A percentile compares a stretch with the other conserved stretches of the same genome.
These are phyloP conservation scores for Ferrisia virgata DNA, from an alignment of 2,888 invertebrate genomes.

Conservation along the genomic window DNA sequence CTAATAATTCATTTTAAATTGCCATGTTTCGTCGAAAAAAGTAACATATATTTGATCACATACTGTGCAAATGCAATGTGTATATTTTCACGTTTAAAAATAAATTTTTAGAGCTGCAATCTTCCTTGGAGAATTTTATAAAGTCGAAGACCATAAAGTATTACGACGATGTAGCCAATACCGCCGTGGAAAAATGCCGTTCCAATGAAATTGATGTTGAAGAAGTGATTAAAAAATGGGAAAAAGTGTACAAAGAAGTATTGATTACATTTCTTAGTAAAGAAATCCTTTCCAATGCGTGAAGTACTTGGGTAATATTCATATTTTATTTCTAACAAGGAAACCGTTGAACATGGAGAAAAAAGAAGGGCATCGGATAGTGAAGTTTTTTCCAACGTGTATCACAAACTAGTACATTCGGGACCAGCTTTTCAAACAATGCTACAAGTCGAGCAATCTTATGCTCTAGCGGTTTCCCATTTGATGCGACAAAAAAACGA, in stretches of 20 bases:
- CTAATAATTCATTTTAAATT: constrained; percentile 66
- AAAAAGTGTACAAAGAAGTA: constrained; percentile 69
- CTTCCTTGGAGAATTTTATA: constrained; percentile 64
- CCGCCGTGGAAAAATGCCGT: constrained; percentile 61
- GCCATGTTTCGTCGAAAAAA: constrained; percentile 66
- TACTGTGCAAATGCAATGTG: not conserved
- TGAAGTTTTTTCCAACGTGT: constrained; percentile 80
- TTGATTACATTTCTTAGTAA: constrained; percentile 44
- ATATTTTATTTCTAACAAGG: constrained; percentile 54
- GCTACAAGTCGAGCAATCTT: constrained; percentile 81
- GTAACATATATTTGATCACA: constrained; percentile 53
- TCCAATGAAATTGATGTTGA: constrained; percentile 68
- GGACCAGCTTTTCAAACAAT: constrained; percentile 78
- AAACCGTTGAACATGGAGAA: constrained; percentile 80
- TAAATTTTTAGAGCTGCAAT: constrained; percentile 58
- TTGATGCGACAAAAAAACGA: constrained; percentile 70
- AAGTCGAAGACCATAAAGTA: constrained; percentile 64
- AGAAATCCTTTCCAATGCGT: not conserved
- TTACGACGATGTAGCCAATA: constrained; percentile 65
- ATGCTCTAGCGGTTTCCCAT: constrained; percentile 74
- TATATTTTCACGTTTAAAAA: not conserved
- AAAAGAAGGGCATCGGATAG: constrained; percentile 78
- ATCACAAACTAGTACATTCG: constrained; percentile 78
- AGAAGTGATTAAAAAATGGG: constrained; percentile 73
- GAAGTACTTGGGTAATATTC: not conserved